A percentile compares a stretch with the other conserved stretches of the same genome.
Conservation (phyloP, 53 echinoderm and acorn worm genomes). For the Luidia sarsii region DNA sequence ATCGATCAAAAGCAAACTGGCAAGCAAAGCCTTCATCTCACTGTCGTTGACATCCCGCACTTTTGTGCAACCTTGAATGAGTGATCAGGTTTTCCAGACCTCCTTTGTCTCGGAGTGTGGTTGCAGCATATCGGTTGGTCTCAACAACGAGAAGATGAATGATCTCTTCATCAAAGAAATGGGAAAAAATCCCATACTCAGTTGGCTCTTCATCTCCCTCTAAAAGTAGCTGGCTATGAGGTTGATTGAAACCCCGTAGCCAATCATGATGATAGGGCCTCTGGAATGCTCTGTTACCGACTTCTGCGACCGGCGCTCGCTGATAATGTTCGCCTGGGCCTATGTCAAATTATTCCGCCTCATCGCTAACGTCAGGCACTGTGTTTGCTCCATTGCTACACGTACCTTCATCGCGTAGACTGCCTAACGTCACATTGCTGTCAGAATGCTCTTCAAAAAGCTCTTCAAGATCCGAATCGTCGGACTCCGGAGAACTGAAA, state of each 20-base stretch:
- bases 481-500: neutral
- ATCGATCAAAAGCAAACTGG: conserved; percentile 11
- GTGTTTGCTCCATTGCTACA: too few species aligned
- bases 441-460: neutral
- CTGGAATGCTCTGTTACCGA: neutral
- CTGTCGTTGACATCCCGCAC: neutral
- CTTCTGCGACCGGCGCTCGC: neutral
- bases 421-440: too few species aligned
- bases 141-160: conserved; percentile 20
- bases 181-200: conserved; percentile 1
- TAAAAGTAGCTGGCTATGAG: neutral
- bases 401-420: too few species aligned
- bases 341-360: neutral
- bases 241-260: neutral
- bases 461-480: neutral
- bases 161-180: neutral
- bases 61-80: conserved; percentile 1
- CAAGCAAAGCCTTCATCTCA: conserved; percentile 13
- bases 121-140: conserved; percentile 28
- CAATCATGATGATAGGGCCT: conserved; percentile 1
- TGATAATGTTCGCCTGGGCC: neutral
- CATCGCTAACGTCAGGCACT: too few species aligned
- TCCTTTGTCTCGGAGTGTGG: neutral
- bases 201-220: conserved; percentile 13
- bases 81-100: neutral